A percentile compares a stretch with the other conserved stretches of the same genome.
Conservation (phyloP, 2,797 vertebrate genomes). For the Neoniphon sammara region DNA sequence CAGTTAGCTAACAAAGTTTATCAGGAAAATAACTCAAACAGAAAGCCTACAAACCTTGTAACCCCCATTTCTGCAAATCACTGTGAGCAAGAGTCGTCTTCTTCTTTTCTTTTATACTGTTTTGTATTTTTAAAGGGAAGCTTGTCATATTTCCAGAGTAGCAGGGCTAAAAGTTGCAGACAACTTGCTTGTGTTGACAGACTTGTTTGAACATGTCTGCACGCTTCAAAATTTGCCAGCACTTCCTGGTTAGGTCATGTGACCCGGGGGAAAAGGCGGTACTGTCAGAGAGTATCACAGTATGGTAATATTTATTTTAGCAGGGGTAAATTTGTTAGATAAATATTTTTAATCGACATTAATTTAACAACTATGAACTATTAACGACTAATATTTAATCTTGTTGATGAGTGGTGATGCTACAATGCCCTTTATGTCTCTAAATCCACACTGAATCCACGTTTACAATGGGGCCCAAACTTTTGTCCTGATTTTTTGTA, state of each 20-base stretch:
- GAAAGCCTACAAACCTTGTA: slow-evolving; percentile 71
- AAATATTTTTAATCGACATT: no score
- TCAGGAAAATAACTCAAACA: neutral
- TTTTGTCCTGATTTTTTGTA: no score
- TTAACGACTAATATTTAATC: no score
- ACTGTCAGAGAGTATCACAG: no score
- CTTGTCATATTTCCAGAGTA: slow-evolving; percentile 65
- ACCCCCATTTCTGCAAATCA: slow-evolving; percentile 78
- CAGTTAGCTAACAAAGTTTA: neutral
- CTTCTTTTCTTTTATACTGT: slow-evolving; percentile 59
- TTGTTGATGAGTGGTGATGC: no score
- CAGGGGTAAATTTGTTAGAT: no score
- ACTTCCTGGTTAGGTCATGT: slow-evolving; percentile 60
- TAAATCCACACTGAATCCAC: no score
- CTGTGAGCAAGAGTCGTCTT: slow-evolving; percentile 56
- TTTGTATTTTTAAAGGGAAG: slow-evolving; percentile 64
- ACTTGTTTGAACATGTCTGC: neutral
- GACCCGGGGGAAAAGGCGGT: neutral
- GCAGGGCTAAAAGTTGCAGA: neutral
- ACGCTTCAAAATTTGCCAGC: no score
- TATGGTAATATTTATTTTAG: no score
- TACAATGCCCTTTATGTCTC: no score
- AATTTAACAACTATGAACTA: no score
- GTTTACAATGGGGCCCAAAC: no score
- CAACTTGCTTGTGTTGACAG: neutral